Evolutionary conservation across 2,888 invertebrate genomes (phyloP), one percentile per base, ranked within the genome.

Genomic region (Chymomyza procnemis): DNA sequence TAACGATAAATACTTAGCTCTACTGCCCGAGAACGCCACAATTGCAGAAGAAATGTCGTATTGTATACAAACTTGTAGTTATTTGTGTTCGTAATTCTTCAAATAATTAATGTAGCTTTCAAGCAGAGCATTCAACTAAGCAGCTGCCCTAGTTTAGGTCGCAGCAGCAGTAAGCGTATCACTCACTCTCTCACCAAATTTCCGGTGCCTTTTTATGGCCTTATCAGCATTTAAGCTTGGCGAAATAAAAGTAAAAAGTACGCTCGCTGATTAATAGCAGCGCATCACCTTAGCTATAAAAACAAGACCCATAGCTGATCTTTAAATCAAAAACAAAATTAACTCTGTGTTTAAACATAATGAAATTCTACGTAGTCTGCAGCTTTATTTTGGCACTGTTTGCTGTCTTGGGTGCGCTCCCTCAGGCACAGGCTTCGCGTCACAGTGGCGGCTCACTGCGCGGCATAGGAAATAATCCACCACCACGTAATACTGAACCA

Each of bases 321-420:
- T 41, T 41, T 41, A 0, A 12, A 41, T 41, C 34, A 41, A 12
- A 41, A 41, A 14, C 9, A 41, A 41, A 41, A 12, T 41, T 12
- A 5, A 41, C 34, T 9, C 12, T 41, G 12, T 5, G 34, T 12
- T 50, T 52, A 34, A 64, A 59, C 62, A 76, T 26, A 61, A 82
- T 84, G 85, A 80, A 75, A 55, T 61, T 74, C 56, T 41, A 68
- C 18, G 57, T 71, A 30, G 41, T 79, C 8, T 75, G 72, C 68
- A 67, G 74, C 66, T 58, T 79, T 14, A 47, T 83, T 8, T 41
- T 75, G 59, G 71, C 66, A 3, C 12, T 78, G 12, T 48, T 66
- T 18, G 76, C 67, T 5, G 59, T 67, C 4, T 54, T 75, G 6
- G 64, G 50, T 8, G 26, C 34, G 0, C 18, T 69, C 9, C 55